Evolutionary conservation across 2,113 vertebrate genomes (phyloP), one percentile per base, ranked within the genome.

Genomic region (Amphilophus citrinellus): DNA sequence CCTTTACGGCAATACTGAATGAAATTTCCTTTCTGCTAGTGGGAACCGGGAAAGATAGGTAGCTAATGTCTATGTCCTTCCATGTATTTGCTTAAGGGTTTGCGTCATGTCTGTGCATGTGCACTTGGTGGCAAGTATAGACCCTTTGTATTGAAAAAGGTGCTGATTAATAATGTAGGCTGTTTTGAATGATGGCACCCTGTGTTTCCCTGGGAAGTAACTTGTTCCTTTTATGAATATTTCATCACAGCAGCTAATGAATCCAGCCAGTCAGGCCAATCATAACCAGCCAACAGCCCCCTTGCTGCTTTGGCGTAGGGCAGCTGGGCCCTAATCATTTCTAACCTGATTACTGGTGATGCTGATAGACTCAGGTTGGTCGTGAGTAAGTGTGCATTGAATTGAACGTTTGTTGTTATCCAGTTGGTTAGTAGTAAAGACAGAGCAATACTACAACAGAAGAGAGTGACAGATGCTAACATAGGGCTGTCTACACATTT

Each of bases 211-310:
- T 77, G 84, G 82, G 90, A 93, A 94, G 91, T 91, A 91, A 91
- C 90, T 88, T 84, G 93, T 93, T 93, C 89, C 86, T 92, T 90
- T 92, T 93, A 94, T 96, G 61, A 94, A 95, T 95, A 94, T 95
- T 96, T 96, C 37, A 95, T 95, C 68, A 87, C 63, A 39, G 75
- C 76, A 61, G 82, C 89, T 94, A 93, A 95, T 94, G 85, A 94
- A 92, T 92, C 88, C 89, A 86, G 86, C 82, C 73, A 80, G 79
- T 91, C 76, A 14, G 22, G 37, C 77, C 86, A 82, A 76, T 94
- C 90, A 91, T 93, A 92, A 94, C 90, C 87, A 92, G 44, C 87
- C 90, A 89, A 93, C 47, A 47, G 78, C 83, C 76, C 89, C 89
- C 79, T 88, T 58, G 86, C 68, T 89, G 83, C 85, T 63, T 35